Conservation (phyloP, 2,888 invertebrate genomes). For the Mayetiola destructor region DNA sequence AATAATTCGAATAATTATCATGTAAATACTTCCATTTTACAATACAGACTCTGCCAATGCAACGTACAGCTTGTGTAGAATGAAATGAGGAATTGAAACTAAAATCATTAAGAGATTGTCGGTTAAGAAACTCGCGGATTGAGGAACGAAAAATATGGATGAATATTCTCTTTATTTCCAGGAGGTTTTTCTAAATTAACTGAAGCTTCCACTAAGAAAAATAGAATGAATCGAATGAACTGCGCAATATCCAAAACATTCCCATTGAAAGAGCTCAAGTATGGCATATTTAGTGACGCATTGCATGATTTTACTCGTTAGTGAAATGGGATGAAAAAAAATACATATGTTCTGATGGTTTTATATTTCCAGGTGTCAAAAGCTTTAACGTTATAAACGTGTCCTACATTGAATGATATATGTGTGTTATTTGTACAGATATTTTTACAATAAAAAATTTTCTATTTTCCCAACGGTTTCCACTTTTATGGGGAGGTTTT, state of each 20-base stretch:
- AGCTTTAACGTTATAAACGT: not conserved
- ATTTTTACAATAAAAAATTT: not conserved
- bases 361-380: not conserved
- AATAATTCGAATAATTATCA: too few relatives aligned
- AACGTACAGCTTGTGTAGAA: too few relatives aligned
- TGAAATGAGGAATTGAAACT: too few relatives aligned
- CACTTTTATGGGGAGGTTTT: too few relatives aligned
- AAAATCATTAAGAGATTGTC: too few relatives aligned
- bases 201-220: not conserved
- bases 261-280: not conserved
- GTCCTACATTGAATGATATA: not conserved
- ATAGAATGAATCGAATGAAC: not conserved
- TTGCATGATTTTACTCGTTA: not conserved
- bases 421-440: not conserved
- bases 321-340: not conserved
- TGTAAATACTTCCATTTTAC: too few relatives aligned
- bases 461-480: not conserved
- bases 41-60: too few relatives aligned
- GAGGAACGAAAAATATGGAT: too few relatives aligned
- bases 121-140: too few relatives aligned
- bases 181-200: constrained; percentile 3
- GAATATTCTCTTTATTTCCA: too few relatives aligned
- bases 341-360: not conserved
- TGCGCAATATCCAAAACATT: not conserved
- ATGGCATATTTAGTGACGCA: not conserved